phyloP scores from a whole-genome alignment of 2,113 vertebrate species.

The Ornithorhynchus anatinus region DNA sequence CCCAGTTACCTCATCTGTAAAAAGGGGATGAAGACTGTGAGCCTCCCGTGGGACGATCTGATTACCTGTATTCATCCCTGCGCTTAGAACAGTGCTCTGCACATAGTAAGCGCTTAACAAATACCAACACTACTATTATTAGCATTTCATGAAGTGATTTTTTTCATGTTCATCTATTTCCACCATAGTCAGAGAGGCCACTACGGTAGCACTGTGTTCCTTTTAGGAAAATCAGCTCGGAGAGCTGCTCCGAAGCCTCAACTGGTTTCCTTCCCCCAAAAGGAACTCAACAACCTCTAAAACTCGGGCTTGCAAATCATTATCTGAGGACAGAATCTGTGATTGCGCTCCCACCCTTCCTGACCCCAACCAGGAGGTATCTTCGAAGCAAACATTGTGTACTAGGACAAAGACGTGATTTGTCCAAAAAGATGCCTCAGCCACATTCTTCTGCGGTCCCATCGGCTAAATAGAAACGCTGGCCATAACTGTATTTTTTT shows the following conservation, averaged over 20 bases:
- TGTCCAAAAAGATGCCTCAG: too few relatives aligned
- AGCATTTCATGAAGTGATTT: too few relatives aligned
- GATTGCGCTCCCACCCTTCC: neutral
- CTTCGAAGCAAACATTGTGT: too few relatives aligned
- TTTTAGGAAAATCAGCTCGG: constrained; percentile 3
- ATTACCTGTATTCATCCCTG: too few relatives aligned
- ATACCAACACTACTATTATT: too few relatives aligned
- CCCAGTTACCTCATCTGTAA: too few relatives aligned
- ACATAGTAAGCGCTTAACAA: too few relatives aligned
- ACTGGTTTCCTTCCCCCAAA: neutral
- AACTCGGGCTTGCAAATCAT: neutral
- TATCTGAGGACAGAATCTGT: neutral
- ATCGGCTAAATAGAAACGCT: constrained; percentile 6
- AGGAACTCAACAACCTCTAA: constrained; percentile 4
- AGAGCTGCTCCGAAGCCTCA: neutral
- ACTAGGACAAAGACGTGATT: neutral
- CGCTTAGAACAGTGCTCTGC: too few relatives aligned
- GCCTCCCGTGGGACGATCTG: too few relatives aligned
- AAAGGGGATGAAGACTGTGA: too few relatives aligned
- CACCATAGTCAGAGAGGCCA: constrained; percentile 5
- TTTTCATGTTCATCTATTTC: constrained; percentile 1
- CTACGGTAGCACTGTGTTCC: neutral
- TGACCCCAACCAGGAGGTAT: neutral
- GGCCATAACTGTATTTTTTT: neutral
- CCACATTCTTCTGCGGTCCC: too few relatives aligned